phyloP scores from a whole-genome alignment of 2,888 invertebrate species.

The Sarcophaga rosellei region DNA sequence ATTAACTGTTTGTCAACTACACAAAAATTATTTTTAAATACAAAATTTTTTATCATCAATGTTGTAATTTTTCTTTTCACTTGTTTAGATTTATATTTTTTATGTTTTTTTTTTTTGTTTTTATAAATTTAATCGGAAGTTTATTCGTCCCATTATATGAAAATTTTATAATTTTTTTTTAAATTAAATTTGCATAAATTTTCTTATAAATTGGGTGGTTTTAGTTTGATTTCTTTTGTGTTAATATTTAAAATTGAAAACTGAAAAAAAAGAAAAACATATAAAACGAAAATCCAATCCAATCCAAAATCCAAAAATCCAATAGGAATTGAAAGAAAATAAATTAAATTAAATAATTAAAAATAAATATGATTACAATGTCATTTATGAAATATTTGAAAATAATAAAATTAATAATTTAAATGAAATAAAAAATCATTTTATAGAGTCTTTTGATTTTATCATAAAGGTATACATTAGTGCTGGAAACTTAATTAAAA shows the following conservation, averaged over 20 bases:
- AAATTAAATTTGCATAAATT: slow-evolving; percentile 47
- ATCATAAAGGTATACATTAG: no score
- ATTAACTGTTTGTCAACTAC: slow-evolving; percentile 45
- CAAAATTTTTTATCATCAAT: slow-evolving; percentile 7
- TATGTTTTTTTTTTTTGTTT: neutral
- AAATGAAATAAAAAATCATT: no score
- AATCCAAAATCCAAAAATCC: no score
- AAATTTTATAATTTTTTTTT: slow-evolving; percentile 55
- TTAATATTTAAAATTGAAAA: slow-evolving; percentile 1
- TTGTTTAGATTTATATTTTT: slow-evolving; percentile 22
- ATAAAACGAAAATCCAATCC: slow-evolving; percentile 67
- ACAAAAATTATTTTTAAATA: slow-evolving; percentile 34
- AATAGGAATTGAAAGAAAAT: neutral
- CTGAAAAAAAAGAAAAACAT: slow-evolving; percentile 17
- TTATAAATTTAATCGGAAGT: slow-evolving; percentile 66
- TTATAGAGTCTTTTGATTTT: no score
- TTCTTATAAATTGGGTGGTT: slow-evolving; percentile 62
- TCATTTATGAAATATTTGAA: neutral
- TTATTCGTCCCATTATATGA: slow-evolving; percentile 66
- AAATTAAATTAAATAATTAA: neutral
- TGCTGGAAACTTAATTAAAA: no score
- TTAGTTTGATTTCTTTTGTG: neutral
- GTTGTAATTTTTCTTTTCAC: slow-evolving; percentile 28
- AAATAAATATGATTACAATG: slow-evolving; percentile 13
- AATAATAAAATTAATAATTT: neutral